Evolutionary conservation across 1,140 invertebrate genomes (phyloP), one percentile per base, ranked within the genome.

Genomic region (Tetramorium alpestre): DNA sequence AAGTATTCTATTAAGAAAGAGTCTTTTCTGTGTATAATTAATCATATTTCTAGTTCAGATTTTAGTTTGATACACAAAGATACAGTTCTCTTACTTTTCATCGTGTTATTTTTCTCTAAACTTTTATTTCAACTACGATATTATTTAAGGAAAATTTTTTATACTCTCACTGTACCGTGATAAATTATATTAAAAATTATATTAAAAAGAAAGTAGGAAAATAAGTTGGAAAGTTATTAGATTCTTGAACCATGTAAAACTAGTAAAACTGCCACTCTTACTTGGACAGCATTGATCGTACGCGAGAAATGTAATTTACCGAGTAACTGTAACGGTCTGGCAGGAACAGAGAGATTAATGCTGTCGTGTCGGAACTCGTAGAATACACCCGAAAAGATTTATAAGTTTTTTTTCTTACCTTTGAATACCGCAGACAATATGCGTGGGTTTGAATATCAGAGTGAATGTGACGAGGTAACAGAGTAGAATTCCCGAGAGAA

Each of bases 391-490:
- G n/a, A 62, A 73, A 73, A 75, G 54, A 58, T 75, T 73, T 25
- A 33, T 47, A 49, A 54, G 10, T 11, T n/a, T 16, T 62, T 73
- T 58, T 65, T 58, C 93, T 95, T 95, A 98, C 97, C 97, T 96
- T 93, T 98, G 97, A 70, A 98, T 95, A 18, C 97, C 96, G 92
- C 97, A 98, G 38, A 98, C 97, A 77, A 97, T 93, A 93, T 98
- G 96, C 8, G 96, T 97, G 0, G 98, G 98, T 85, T 97, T 96
- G 13, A 98, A 94, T 5, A 99, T 97, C 13, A 99, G 96, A 1
- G 97, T 96, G 93, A 98, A 98, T 5, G 98, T 98, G 80, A 99
- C 97, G 65, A 97, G 96, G 95, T 99, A 99, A 95, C 98, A 99
- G 94, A 98, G 96, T 64, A 99, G 96, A 88, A 99, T 98, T 5